A percentile compares a stretch with the other conserved stretches of the same genome.
These are phyloP conservation scores for Thalassaphorura encarpata DNA, from an alignment of 1,140 invertebrate species.

Conservation along the genomic window DNA sequence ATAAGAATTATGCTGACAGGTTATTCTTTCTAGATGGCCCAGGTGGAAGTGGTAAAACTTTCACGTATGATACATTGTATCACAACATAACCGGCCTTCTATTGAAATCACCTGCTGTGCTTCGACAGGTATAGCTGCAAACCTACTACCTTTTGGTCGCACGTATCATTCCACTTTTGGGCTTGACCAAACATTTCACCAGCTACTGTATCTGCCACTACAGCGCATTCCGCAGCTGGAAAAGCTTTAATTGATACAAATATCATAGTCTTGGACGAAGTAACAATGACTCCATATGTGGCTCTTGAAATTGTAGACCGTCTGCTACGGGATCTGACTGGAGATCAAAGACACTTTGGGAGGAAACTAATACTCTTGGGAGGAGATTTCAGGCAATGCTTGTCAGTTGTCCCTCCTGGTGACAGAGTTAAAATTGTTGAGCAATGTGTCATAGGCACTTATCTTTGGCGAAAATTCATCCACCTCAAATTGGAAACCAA, in stretches of 20 bases:
- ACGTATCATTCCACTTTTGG: constrained; percentile 23
- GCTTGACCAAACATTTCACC: not conserved
- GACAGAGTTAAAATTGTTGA: constrained; percentile 9
- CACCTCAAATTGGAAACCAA: constrained; percentile 4
- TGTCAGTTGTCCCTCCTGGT: constrained; percentile 21
- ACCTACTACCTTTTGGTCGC: constrained; percentile 11
- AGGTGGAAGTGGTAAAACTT: constrained; percentile 18
- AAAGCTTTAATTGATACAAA: not conserved
- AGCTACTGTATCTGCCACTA: not conserved
- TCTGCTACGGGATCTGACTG: not conserved
- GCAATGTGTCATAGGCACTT: not conserved
- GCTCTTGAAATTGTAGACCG: not conserved
- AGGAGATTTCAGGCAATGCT: constrained; percentile 26
- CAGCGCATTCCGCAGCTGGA: not conserved
- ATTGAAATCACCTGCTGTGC: constrained; percentile 7
- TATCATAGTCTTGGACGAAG: constrained; percentile 18
- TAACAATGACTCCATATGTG: constrained; percentile 2
- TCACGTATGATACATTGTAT: constrained; percentile 7
- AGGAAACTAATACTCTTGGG: constrained; percentile 16
- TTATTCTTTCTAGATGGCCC: constrained; percentile 12
- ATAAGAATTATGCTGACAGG: not conserved
- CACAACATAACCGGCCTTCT: not conserved
- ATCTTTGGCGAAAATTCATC: not conserved
- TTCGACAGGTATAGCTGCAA: constrained; percentile 26
- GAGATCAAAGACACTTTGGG: constrained; percentile 10